Percentiles rank a stretch among this genome's conserved stretches.
These are phyloP conservation scores for Valencia hispanica DNA, from an alignment of 2,797 vertebrate species.

Conservation along the genomic window DNA sequence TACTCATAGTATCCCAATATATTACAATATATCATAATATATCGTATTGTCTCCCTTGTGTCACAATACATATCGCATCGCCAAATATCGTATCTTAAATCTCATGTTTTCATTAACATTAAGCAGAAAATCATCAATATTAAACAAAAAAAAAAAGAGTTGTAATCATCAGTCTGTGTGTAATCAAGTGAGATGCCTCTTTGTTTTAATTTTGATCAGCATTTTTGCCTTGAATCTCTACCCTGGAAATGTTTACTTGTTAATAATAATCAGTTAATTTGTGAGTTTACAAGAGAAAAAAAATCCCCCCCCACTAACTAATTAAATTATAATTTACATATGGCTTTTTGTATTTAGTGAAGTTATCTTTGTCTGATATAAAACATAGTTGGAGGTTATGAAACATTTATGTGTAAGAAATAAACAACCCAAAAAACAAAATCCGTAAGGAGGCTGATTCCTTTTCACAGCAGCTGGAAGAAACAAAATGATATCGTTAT, in stretches of 20 bases:
- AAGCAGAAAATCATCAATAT: background rate
- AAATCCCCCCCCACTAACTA: no score
- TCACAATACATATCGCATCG: no score
- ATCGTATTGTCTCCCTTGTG: no score
- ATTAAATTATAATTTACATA: background rate
- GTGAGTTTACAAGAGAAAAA: background rate
- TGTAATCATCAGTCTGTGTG: background rate
- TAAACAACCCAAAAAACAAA: background rate
- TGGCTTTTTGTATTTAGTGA: background rate
- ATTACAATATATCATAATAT: no score
- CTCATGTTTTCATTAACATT: background rate
- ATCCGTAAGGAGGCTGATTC: background rate
- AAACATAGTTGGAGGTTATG: background rate
- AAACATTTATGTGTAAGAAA: background rate
- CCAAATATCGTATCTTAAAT: no score
- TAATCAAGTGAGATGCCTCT: background rate
- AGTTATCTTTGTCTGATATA: background rate
- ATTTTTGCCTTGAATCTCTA: background rate
- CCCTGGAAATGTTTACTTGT: background rate
- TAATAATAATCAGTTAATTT: background rate
- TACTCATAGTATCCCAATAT: no score
- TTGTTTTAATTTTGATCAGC: background rate
- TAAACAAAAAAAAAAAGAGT: background rate
- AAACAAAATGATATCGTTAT: background rate
- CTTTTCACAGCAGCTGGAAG: background rate